Evolutionary conservation across 2,113 vertebrate species (phyloP).

Genomic region (Paramormyrops kingsleyae): DNA sequence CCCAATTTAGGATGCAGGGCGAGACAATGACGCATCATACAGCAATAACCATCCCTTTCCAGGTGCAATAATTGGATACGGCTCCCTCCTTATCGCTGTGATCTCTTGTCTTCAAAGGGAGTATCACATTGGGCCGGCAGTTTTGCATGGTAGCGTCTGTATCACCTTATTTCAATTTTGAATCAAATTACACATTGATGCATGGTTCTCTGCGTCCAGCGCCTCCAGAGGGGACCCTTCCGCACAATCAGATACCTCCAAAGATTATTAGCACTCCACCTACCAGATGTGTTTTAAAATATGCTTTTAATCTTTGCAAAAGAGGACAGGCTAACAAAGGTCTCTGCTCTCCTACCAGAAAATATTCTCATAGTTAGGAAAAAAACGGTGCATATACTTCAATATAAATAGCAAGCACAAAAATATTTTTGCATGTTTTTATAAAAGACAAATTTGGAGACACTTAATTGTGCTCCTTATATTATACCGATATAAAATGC

Average conservation of each 20-base stretch:
- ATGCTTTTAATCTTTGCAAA: slow-evolving; percentile 23
- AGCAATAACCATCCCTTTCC: slow-evolving; percentile 21
- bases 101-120: slow-evolving; percentile 22
- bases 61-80: slow-evolving; percentile 25
- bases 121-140: slow-evolving; percentile 17
- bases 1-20: slow-evolving; percentile 14
- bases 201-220: not conserved
- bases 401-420: not conserved
- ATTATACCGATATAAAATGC: not conserved
- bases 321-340: slow-evolving; percentile 15
- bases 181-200: slow-evolving; percentile 28
- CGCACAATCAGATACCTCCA: slow-evolving; percentile 17
- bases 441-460: not conserved
- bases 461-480: not conserved
- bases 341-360: not conserved
- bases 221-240: not conserved
- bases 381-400: not conserved
- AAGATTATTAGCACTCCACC: slow-evolving; percentile 27
- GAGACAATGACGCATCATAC: slow-evolving; percentile 11
- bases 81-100: slow-evolving; percentile 17
- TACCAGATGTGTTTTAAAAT: slow-evolving; percentile 23
- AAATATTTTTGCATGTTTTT: not conserved
- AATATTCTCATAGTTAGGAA: not conserved
- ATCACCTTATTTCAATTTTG: slow-evolving; percentile 27
- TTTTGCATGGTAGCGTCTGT: slow-evolving; percentile 21